Evolutionary conservation across 1,140 invertebrate species (phyloP).

Genomic region (Sycophila sp.): DNA sequence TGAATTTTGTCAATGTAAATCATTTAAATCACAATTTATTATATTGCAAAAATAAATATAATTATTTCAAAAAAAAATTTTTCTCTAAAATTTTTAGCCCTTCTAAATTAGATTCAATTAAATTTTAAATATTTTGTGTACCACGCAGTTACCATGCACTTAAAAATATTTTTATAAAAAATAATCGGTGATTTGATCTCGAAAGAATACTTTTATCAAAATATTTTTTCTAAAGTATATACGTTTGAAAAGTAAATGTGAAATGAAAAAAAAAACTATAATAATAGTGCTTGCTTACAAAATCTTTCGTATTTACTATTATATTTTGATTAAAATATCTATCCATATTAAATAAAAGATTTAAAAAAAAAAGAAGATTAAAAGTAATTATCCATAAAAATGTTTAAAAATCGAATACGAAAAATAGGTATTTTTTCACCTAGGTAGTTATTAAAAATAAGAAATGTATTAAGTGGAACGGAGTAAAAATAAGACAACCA

Average conservation of each 20-base stretch:
- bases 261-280: conserved; percentile 22
- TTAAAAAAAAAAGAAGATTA: conserved; percentile 29
- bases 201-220: conserved; percentile 40
- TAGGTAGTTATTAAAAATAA: conserved; percentile 16
- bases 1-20: conserved; percentile 26
- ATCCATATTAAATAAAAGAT: conserved; percentile 33
- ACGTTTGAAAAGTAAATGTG: conserved; percentile 11
- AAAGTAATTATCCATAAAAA: conserved; percentile 38
- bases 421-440: conserved; percentile 24
- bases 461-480: background rate
- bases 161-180: conserved; percentile 21
- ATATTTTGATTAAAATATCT: conserved; percentile 38
- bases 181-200: conserved; percentile 12
- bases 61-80: conserved; percentile 1
- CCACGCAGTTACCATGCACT: conserved; percentile 22
- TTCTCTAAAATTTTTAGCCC: conserved; percentile 11
- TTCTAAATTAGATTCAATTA: conserved; percentile 23
- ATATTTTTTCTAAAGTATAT: conserved; percentile 25
- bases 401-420: conserved; percentile 23
- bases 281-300: conserved; percentile 23
- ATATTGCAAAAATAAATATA: conserved; percentile 29
- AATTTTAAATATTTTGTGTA: conserved; percentile 7
- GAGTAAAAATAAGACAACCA: conserved; percentile 17
- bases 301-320: conserved; percentile 31
- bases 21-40: conserved; percentile 36